Evolutionary conservation across 2,797 vertebrate species (phyloP), one percentile per base, ranked within the genome.

Genomic region (Sternarchorhynchus goeldii): DNA sequence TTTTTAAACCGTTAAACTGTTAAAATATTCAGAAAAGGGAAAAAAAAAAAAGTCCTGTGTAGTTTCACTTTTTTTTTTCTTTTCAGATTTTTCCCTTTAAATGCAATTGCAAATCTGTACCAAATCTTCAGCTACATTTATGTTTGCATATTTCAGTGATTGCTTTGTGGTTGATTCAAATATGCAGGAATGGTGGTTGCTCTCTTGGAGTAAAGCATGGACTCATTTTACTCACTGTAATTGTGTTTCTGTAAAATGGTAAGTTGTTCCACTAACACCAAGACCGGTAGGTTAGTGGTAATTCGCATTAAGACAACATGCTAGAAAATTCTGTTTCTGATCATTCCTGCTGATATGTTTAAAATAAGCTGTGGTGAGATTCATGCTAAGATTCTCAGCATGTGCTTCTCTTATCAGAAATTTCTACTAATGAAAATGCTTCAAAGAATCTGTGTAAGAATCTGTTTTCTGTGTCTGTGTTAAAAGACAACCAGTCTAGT

Each of bases 101-200:
- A 92, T 86, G 89, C 86, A 87, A 92, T 90, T 91, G 89, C 90
- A 81, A 89, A 88, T 87, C 89, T 88, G 85, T 78, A 87, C 88
- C 90, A 75, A 77, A 86, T 87, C 90, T 92, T 92, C 91, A 89
- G 86, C 84, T 82, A 89, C 89, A 87, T 91, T 93, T 90, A 90
- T 90, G 88, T 92, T 92, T 88, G 89, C 89, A 88, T 87, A 90
- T 90, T 91, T 88, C 82, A 1, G 57, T 88, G 90, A 92, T 92
- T 91, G 91, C 90, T 90, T 90, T 87, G 88, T 76, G 80, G 84
- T 87, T 82, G 87, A 85, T 88, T 90, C 85, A 87, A 87, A 85
- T 91, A 82, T 83, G 85, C 85, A 84, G 87, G 86, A 85, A 88
- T 76, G 80, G 68, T 79, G 77, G 83, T 79, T 72, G 82, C 77